Base-by-base conservation (phyloP, 2,113 vertebrate genomes). In the Dasyurus viverrinus region DNA sequence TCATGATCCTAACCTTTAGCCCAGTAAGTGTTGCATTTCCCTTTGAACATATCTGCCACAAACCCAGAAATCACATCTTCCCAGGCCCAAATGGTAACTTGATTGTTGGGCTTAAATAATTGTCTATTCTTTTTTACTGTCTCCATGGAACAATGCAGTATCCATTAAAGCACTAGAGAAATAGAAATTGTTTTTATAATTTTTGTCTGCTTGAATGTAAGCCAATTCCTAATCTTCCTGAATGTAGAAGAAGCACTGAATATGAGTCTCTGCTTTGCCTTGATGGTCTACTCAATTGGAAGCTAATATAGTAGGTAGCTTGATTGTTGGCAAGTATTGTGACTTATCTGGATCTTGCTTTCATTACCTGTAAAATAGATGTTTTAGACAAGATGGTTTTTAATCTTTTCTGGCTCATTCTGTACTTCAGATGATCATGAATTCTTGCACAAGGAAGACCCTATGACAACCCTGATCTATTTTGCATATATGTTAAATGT, bases 401-500 rank as follows among this genome's bases (percentile, higher is more conserved):
- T 22, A 84, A 76, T 76, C 60, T 76, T 0, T 42, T 42, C n/a
- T 84, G 68, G 68, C 68, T 42, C n/a, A 76, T 42, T 36, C 30
- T 68, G 6, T 36, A 68, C 12, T 68, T 68, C 30, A 36, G 30
- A 36, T 7, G 22, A 8, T 6, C 19, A 26, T 42, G 68, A 84
- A 84, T 84, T 84, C n/a, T 84, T 42, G 22, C 16, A 5, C 16
- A 84, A 84, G n/a, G n/a, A n/a, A n/a, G n/a, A 84, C n/a, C 22
- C 23, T 42, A 1, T 84, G 16, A 5, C n/a, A 84, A 42, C n/a
- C 9, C 68, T 53, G 76, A 19, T 89, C 54, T 92, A 92, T 47
- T 92, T 94, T 57, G 96, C 22, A 90, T 7, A 50, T 54, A 14
- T 92, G 25, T 53, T 91, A 91, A 92, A 48, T 90, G 19, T 26